Evolutionary conservation across 2,113 vertebrate genomes (phyloP).

Genomic region (Upupa epops): DNA sequence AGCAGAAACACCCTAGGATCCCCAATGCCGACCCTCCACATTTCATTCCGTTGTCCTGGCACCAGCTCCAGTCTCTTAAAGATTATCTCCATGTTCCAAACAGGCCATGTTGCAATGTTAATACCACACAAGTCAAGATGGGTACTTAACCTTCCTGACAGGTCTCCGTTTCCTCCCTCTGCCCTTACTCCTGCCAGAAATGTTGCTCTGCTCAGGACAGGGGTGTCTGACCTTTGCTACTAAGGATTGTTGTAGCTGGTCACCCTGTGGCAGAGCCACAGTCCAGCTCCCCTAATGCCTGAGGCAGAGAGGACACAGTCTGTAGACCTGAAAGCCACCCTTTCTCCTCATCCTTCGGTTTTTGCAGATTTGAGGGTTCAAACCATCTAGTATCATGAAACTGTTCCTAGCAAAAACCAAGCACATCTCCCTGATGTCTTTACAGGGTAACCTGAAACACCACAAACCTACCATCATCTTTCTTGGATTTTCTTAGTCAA

Average conservation of each 20-base stretch:
- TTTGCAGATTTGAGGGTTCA: background rate
- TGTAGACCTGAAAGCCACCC: background rate
- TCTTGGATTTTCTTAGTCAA: background rate
- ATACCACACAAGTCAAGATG: background rate
- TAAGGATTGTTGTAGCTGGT: background rate
- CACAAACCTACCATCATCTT: background rate
- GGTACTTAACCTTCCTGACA: background rate
- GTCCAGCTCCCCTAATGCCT: background rate
- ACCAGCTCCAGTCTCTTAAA: background rate
- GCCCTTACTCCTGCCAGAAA: background rate
- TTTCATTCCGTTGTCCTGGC: background rate
- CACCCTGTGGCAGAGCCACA: background rate
- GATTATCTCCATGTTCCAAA: background rate
- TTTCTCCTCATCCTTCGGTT: background rate
- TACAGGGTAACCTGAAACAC: background rate
- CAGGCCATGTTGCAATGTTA: background rate
- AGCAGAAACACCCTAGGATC: background rate
- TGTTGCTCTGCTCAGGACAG: fast-evolving
- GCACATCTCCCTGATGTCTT: background rate
- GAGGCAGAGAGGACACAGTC: background rate
- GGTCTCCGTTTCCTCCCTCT: background rate
- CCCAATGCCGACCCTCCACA: background rate
- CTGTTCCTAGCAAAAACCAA: background rate
- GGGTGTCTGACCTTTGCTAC: background rate
- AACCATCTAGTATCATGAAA: background rate